Conservation (phyloP, 92 coral and sea anemone species). For the Epizoanthus ramosus region DNA sequence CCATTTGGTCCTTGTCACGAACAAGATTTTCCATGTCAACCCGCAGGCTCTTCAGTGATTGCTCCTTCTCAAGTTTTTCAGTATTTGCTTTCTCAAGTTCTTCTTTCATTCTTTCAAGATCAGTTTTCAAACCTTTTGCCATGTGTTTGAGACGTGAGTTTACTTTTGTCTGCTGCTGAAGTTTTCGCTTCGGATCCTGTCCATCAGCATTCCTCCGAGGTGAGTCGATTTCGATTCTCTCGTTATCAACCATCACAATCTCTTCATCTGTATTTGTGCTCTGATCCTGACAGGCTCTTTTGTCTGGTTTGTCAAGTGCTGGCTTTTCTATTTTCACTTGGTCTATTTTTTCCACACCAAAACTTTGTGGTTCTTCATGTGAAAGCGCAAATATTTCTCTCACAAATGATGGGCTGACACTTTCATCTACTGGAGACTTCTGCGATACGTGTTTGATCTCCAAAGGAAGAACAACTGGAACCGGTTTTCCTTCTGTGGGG, state of each 20-base stretch:
- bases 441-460: constrained; percentile 61
- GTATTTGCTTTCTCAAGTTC: constrained; percentile 45
- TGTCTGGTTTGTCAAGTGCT: constrained; percentile 39
- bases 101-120: constrained; percentile 42
- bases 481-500: constrained; percentile 55
- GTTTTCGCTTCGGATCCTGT: constrained; percentile 43
- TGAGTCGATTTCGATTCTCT: constrained; percentile 42
- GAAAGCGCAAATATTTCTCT: constrained; percentile 60
- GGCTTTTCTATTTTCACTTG: constrained; percentile 39
- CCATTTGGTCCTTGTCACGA: constrained; percentile 66
- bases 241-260: constrained; percentile 4
- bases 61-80: constrained; percentile 61
- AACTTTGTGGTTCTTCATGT: constrained; percentile 66
- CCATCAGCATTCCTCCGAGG: constrained; percentile 11
- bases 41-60: constrained; percentile 67
- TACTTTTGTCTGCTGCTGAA: constrained; percentile 60
- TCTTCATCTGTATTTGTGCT: constrained; percentile 20
- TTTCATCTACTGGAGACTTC: constrained; percentile 61
- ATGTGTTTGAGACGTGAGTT: constrained; percentile 65
- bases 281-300: constrained; percentile 25
- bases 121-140: constrained; percentile 58
- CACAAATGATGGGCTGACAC: constrained; percentile 39
- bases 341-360: constrained; percentile 27
- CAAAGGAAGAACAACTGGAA: constrained; percentile 60
- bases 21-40: constrained; percentile 70